Conservation (phyloP, 2,888 invertebrate genomes). For the Cantharis nigra region DNA sequence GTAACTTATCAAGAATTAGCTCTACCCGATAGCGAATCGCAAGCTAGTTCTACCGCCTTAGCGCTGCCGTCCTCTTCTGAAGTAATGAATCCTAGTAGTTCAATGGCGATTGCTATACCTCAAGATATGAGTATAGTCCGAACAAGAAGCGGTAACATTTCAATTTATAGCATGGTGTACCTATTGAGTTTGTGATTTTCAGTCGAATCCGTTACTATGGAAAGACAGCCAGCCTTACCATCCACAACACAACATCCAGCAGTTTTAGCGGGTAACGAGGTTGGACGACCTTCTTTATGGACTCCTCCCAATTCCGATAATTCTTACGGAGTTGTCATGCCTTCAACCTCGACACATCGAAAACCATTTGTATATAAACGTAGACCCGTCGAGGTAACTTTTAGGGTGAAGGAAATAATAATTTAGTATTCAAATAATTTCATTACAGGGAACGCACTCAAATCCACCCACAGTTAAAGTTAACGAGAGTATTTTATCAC, state of each 20-base stretch:
- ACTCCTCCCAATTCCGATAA: constrained; percentile 18
- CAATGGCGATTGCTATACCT: constrained; percentile 42
- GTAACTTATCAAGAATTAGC: constrained; percentile 25
- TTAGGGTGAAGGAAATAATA: constrained; percentile 1
- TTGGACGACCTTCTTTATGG: constrained; percentile 34
- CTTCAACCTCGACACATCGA: constrained; percentile 46
- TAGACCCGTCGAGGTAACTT: constrained; percentile 43
- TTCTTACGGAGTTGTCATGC: constrained; percentile 52
- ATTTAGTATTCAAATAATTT: constrained; percentile 4
- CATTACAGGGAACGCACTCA: constrained; percentile 39
- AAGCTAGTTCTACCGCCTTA: constrained; percentile 13
- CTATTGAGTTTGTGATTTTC: not conserved
- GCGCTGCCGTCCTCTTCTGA: constrained; percentile 31
- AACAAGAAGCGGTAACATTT: constrained; percentile 6
- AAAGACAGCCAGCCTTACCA: constrained; percentile 24
- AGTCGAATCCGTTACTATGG: not conserved
- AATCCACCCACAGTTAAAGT: constrained; percentile 57
- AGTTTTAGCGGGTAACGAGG: constrained; percentile 50
- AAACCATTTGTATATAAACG: constrained; percentile 39
- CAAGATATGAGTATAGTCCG: constrained; percentile 19
- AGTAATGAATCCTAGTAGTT: constrained; percentile 12
- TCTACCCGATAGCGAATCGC: constrained; percentile 21
- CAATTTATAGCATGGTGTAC: not conserved
- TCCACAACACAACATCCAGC: constrained; percentile 44
- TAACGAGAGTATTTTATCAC: constrained; percentile 87